Conservation (phyloP, 2,888 invertebrate genomes). For the Drosophila differens region DNA sequence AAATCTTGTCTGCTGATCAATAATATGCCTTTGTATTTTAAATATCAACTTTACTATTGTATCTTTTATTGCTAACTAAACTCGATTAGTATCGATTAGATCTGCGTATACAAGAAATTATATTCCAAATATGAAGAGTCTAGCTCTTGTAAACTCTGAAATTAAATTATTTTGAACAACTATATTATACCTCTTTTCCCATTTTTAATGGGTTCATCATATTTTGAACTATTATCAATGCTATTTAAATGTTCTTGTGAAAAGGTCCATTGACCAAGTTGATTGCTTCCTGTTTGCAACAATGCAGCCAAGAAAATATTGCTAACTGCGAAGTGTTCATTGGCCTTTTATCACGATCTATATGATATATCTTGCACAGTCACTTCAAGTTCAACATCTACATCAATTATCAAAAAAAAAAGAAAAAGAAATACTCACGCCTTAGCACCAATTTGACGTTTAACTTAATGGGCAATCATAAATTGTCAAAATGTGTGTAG, state of each 20-base stretch:
- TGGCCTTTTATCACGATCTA: slow-evolving; percentile 40
- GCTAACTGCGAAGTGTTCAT: slow-evolving; percentile 25
- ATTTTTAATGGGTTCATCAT: background rate
- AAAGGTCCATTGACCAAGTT: background rate
- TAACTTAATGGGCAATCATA: slow-evolving; percentile 76
- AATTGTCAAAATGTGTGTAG: slow-evolving; percentile 59
- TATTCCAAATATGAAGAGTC: background rate
- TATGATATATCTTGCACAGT: slow-evolving; percentile 26
- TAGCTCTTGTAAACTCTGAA: background rate
- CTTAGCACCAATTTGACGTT: slow-evolving; percentile 72
- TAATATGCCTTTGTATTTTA: background rate
- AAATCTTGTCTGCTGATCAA: background rate
- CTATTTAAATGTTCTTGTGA: background rate
- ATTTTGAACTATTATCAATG: background rate
- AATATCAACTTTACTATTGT: background rate
- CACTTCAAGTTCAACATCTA: slow-evolving; percentile 53
- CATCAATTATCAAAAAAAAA: slow-evolving; percentile 63
- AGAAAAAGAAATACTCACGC: slow-evolving; percentile 52
- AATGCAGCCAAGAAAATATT: background rate
- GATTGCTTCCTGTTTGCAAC: background rate
- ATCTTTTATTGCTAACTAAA: background rate
- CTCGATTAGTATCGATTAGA: background rate
- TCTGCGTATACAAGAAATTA: background rate
- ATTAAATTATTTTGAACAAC: background rate
- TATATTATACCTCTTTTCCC: background rate